Base-by-base conservation (phyloP, 2,113 vertebrate species). In the Naja naja region DNA sequence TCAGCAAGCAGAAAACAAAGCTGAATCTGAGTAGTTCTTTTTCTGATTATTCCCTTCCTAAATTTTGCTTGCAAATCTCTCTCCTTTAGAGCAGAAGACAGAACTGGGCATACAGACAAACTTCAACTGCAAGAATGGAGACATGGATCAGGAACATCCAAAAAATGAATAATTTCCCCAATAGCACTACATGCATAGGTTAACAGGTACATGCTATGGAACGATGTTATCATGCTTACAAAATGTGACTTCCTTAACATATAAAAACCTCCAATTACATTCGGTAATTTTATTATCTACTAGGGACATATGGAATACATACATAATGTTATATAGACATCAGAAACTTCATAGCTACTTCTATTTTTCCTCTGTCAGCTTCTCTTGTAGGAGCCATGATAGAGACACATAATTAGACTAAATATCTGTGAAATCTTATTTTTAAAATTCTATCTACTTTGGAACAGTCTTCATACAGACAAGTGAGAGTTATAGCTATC, bases 281-380 rank as follows among this genome's bases (percentile, higher is more conserved):
- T 54, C 53, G 34, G 4, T 23, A 20, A 27, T 85, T 58, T 93
- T 52, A 52, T 30, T 23, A 58, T 54, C 30, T 54, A 49, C 53
- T 20, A 8, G 22, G 52, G 30, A 30, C 8, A 34, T 34, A 34
- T 18, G n/a, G 64, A 74, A 74, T 34, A 6, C 14, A 74, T 74
- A n/a, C 10, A 95, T 94, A 96, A 93, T 96, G 95, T 93, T 94
- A 96, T 94, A 95, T 94, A 93, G 92, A 96, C 93, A 96, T 97
- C 96, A 96, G 95, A 96, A 96, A 96, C n/a, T 95, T 96, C 96
- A 95, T 85, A 87, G 95, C 95, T 92, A 96, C 96, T 96, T 95
- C 94, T 93, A 93, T 95, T 95, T 85, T 96, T 94, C 94, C 3
- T 94, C 94, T 95, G 95, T 55, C 95, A 91, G 95, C 96, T 91